Conservation (phyloP, 2,113 vertebrate species). For the Phocoena phocoena region DNA sequence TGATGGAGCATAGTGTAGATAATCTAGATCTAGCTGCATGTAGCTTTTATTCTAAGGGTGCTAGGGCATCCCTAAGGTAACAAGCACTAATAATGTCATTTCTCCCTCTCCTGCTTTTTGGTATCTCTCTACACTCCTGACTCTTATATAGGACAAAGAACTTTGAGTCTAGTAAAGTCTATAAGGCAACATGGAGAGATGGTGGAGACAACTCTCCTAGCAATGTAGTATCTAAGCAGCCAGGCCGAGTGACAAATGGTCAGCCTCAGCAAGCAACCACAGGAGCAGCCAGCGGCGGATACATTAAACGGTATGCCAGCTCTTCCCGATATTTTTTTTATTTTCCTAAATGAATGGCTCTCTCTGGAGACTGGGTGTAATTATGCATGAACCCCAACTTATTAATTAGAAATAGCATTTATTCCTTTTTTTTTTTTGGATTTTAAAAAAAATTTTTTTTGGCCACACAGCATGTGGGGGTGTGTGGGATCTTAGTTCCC, state of each 20-base stretch:
- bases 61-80: background rate
- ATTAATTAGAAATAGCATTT: background rate
- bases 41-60: background rate
- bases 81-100: constrained; percentile 12
- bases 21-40: constrained; percentile 3
- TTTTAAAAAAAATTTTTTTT: background rate
- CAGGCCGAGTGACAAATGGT: constrained; percentile 83
- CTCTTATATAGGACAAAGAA: constrained; percentile 87
- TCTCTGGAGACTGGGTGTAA: background rate
- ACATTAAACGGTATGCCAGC: constrained; percentile 87
- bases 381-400: background rate
- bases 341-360: background rate
- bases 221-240: constrained; percentile 90
- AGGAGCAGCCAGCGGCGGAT: constrained; percentile 83
- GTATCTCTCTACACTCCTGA: background rate
- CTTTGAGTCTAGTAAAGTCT: constrained; percentile 90
- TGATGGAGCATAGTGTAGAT: background rate
- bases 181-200: constrained; percentile 92
- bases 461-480: background rate
- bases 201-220: constrained; percentile 80
- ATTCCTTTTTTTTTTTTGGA: background rate
- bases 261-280: constrained; percentile 83
- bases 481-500: background rate
- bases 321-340: background rate
- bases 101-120: constrained; percentile 4